Evolutionary conservation across 2,113 vertebrate species (phyloP), one percentile per base, ranked within the genome.

Genomic region (Sitta europaea): DNA sequence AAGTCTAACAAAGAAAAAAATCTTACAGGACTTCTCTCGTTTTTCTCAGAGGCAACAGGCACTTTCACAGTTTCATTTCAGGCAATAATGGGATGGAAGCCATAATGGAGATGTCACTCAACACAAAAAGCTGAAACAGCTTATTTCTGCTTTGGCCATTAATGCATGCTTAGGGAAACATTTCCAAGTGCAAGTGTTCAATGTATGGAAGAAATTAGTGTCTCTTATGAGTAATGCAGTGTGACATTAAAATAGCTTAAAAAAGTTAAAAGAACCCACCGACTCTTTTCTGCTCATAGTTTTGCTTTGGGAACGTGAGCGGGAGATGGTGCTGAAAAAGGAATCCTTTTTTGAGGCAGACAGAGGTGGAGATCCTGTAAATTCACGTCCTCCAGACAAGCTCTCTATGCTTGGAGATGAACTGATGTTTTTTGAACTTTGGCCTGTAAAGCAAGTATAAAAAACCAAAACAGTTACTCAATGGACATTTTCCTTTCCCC

Each of bases 261-360:
- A 88, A 47, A 79, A 51, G 18, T 61, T 85, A 58, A 74, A 68
- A 83, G 55, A 80, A 97, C 99, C 98, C 97, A 99, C 99, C 85
- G 97, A 98, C 85, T 99, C 99, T 93, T 98, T 99, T 91, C 98
- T 98, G 96, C 98, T 98, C 98, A 99, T 98, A 28, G 98, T 98
- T 98, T 99, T 99, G 98, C 99, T 99, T 94, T 99, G 99, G 51
- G 99, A 99, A 75, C 99, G 99, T 6, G 99, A 99, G 50, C 99
- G 99, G n/a, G 98, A 99, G 97, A 99, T 99, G 51, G 95, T 98
- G 97, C 98, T 98, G 96, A 99, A 99, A 97, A 99, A 99, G 16
- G 99, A 99, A 67, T 99, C 99, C 88, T 99, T 99, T 96, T 99
- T 99, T 47, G 98, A 98, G 70, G 99, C 98, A 24, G 99, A 99